Conservation (phyloP, 2,113 vertebrate species). For the Strix uralensis region DNA sequence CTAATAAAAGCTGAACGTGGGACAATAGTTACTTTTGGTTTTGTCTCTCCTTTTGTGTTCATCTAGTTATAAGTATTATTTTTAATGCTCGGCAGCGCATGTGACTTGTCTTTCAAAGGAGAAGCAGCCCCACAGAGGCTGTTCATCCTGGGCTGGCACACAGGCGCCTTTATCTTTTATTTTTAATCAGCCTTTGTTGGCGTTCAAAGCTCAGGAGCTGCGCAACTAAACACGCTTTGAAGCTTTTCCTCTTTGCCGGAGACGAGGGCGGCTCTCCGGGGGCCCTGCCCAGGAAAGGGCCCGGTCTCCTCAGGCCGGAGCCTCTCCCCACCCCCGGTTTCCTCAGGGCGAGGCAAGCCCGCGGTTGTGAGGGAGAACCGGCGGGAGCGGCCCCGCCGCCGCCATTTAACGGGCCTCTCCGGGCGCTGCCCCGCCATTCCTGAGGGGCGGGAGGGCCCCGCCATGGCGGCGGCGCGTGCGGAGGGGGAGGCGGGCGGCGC, state of each 20-base stretch:
- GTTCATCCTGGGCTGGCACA: fast-evolving
- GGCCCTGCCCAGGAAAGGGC: not conserved
- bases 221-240: fast-evolving
- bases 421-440: not conserved
- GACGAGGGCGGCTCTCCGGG: fast-evolving
- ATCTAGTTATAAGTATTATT: fast-evolving
- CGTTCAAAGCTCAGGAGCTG: not conserved
- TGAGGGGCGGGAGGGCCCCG: too few relatives aligned
- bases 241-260: not conserved
- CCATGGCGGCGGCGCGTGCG: too few relatives aligned
- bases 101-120: fast-evolving
- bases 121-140: fast-evolving
- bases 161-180: too few relatives aligned
- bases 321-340: fast-evolving
- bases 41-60: not conserved
- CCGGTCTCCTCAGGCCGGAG: fast-evolving
- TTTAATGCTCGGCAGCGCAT: fast-evolving
- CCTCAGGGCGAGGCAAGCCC: not conserved
- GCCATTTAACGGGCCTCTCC: not conserved
- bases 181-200: too few relatives aligned
- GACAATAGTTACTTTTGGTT: fast-evolving
- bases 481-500: not conserved
- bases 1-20: not conserved
- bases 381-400: too few relatives aligned
- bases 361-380: too few relatives aligned